Percentiles rank a stretch among this genome's conserved stretches.
phyloP scores from a whole-genome alignment of 2,888 invertebrate species.

The Tineola bisselliella region DNA sequence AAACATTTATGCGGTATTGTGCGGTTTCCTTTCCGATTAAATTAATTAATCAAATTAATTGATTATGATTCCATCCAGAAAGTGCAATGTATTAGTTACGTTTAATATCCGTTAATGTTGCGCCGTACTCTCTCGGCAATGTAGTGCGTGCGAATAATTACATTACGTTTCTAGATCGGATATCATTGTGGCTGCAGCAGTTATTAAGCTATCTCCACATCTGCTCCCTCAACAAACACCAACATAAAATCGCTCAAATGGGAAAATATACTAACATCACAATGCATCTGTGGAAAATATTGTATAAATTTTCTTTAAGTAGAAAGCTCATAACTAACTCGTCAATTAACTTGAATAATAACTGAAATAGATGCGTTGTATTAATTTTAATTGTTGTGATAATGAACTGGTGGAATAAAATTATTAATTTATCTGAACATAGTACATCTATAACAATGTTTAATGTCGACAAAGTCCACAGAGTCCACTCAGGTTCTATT shows the following conservation, averaged over 20 bases:
- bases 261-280: conserved; percentile 62
- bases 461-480: too few relatives aligned
- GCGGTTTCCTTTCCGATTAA: too few relatives aligned
- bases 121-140: conserved; percentile 5
- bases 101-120: background rate
- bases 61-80: too few relatives aligned
- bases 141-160: conserved; percentile 58
- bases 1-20: too few relatives aligned
- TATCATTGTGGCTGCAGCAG: conserved; percentile 32
- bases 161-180: conserved; percentile 56
- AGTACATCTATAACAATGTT: too few relatives aligned
- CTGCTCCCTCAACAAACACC: conserved; percentile 40
- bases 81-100: background rate
- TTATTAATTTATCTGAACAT: too few relatives aligned
- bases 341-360: too few relatives aligned
- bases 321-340: conserved; percentile 36
- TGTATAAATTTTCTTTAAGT: conserved; percentile 45
- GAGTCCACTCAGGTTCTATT: too few relatives aligned
- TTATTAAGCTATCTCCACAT: conserved; percentile 51
- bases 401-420: conserved; percentile 25
- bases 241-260: conserved; percentile 63
- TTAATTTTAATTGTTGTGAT: conserved; percentile 15
- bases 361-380: background rate
- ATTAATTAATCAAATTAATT: too few relatives aligned
- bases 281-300: conserved; percentile 54